These are phyloP conservation scores for Bactericera cockerelli DNA, from an alignment of 1,140 invertebrate species.

Conservation along the genomic window DNA sequence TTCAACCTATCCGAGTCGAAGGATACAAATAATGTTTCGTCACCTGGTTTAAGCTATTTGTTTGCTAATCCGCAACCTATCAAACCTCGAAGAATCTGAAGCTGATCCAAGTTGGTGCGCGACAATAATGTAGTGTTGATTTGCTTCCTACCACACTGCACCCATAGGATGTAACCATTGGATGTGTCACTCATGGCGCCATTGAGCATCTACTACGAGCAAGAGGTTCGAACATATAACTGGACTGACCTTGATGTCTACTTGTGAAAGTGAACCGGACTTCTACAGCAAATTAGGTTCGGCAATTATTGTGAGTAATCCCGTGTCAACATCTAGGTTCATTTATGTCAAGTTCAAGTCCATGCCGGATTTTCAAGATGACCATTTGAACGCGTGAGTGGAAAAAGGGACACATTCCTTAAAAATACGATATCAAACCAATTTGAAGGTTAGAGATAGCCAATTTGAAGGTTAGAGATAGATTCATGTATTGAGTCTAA, in stretches of 20 bases:
- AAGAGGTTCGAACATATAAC: slow-evolving; percentile 17
- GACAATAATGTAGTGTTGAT: slow-evolving; percentile 28
- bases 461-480: neutral
- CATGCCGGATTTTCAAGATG: too few species aligned
- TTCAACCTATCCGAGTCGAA: slow-evolving; percentile 23
- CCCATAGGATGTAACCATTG: too few species aligned
- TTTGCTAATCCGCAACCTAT: slow-evolving; percentile 14
- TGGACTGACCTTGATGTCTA: too few species aligned
- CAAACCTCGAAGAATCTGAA: neutral
- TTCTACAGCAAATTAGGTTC: too few species aligned
- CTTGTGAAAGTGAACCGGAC: too few species aligned
- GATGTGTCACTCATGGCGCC: slow-evolving; percentile 24
- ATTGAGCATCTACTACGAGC: slow-evolving; percentile 21
- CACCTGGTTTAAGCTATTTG: slow-evolving; percentile 17
- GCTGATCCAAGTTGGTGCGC: slow-evolving; percentile 22
- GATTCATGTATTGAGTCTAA: neutral
- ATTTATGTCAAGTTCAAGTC: too few species aligned
- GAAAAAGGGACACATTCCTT: neutral
- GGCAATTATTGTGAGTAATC: too few species aligned
- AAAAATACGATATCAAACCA: neutral
- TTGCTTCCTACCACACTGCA: slow-evolving; percentile 28
- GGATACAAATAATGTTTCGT: slow-evolving; percentile 22
- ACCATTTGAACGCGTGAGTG: slow-evolving; percentile 1
- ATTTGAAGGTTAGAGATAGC: too few species aligned
- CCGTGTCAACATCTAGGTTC: too few species aligned